phyloP scores from a whole-genome alignment of 2,113 vertebrate species.

The Uria aalge region DNA sequence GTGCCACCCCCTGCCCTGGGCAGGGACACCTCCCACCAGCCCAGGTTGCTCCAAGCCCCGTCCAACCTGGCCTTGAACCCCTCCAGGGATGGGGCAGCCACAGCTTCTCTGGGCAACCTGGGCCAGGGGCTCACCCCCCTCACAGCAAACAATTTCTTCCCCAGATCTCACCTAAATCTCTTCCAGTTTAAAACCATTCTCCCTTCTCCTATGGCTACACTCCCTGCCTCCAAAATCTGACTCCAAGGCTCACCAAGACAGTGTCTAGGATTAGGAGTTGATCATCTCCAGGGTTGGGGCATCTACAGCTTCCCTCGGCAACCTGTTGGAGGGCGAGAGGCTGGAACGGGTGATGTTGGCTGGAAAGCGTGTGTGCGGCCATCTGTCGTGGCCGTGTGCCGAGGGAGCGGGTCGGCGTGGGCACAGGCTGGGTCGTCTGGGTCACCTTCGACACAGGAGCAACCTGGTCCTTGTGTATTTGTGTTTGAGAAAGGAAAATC shows the following conservation, averaged over 20 bases:
- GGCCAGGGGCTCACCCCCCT: not conserved
- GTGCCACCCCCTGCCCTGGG: not conserved
- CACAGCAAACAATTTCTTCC: not conserved
- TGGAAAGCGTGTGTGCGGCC: not conserved
- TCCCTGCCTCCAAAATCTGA: not conserved
- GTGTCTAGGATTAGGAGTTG: not conserved
- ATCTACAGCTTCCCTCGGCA: not conserved
- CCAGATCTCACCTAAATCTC: not conserved
- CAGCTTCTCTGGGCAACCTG: not conserved
- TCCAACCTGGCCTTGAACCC: not conserved
- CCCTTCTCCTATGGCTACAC: not conserved
- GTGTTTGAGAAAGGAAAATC: not conserved
- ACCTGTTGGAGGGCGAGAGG: not conserved
- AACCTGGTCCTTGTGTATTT: not conserved
- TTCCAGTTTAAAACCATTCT: not conserved
- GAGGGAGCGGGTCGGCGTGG: not conserved
- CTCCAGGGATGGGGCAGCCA: not conserved
- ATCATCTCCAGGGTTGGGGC: too few relatives aligned
- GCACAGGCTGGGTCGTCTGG: not conserved
- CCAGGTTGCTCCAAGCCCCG: not conserved
- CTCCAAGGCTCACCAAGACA: not conserved
- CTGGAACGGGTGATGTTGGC: not conserved
- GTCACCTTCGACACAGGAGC: rapidly evolving
- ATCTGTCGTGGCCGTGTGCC: not conserved
- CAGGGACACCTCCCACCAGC: not conserved